Evolutionary conservation across 2,888 invertebrate species (phyloP), one percentile per base, ranked within the genome.

Genomic region (Platynereis dumerilii): DNA sequence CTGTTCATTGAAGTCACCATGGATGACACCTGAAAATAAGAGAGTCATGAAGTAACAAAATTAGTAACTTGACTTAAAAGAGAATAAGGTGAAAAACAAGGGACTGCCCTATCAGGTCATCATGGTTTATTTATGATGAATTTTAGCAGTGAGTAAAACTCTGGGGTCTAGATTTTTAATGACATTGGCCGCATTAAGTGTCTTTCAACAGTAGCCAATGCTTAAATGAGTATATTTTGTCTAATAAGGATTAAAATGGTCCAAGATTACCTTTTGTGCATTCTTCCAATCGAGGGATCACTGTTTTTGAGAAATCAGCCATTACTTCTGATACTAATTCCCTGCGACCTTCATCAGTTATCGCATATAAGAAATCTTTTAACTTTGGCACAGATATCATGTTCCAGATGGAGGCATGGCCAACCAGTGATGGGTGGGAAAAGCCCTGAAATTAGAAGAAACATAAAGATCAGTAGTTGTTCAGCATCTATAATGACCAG

Each of bases 1-100:
- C 83, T 92, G 92, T 78, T 95, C 94, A 80, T 96, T 96, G 66
- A 92, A 87, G 80, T 96, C 96, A 0, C 94, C 96, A 79, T 96
- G 96, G 69, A 96, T 91, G 3, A 91, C 69, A 77, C 87, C 87
- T 86, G 70, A 1, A 75, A 72, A 17, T 24, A 24, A 15, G 63
- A 28, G 20, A 12, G 12, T 7, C 7, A 34, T 5, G 34, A 5
- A 34, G n/a, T 7, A 7, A 34, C 12, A 7, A n/a, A n/a, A 12
- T 34, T 34, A 7, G 34, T 5, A 5, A 7, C 12, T 34, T 7
- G 34, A 34, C 34, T 7, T 34, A 7, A 12, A 34, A 34, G 5
- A 12, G 12, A 34, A 34, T 12, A n/a, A n/a, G n/a, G n/a, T n/a
- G n/a, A n/a, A n/a, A n/a, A n/a, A n/a, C n/a, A 34, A 12, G 12